Evolutionary conservation across 2,113 vertebrate species (phyloP), one percentile per base, ranked within the genome.

Genomic region (Cyrtonyx montezumae): DNA sequence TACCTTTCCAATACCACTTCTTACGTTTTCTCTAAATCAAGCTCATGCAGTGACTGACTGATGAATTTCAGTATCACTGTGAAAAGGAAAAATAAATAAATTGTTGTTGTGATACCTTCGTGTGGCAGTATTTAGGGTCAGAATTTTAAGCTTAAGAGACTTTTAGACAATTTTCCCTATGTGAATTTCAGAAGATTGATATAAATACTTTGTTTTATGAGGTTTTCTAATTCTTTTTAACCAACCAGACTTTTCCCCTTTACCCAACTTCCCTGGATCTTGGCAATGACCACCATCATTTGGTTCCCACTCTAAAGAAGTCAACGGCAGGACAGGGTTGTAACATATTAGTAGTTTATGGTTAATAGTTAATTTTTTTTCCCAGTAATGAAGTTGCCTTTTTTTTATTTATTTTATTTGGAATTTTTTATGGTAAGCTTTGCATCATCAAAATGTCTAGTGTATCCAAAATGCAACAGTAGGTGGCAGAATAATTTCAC

Each of bases 401-500:
- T 9, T 28, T 55, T 55, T 17, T 51, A 26, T 26, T 51, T 18
- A 6, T 9, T 7, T 53, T 55, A 30, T 65, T 79, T 42, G 12
- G 3, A 7, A 22, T 61, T 74, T 23, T 32, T 84, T 34, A 77
- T 73, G 10, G 63, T 84, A 74, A 77, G 5, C 22, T 36, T 78
- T 46, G n/a, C n/a, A n/a, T 3, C 6, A 69, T 51, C 51, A 30
- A 63, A 77, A 36, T 84, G 28, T 37, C 18, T 56, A 42, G 91
- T 73, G 28, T 84, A 70, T 93, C 43, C 36, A 62, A 68, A 65
- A 76, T 34, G 51, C 5, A 77, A 97, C 98, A 96, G 97, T 97
- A 98, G 98, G 96, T 98, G 98, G 98, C 98, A 97, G 98, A 97
- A 88, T 97, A 96, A 88, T 94, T 96, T 97, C 97, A 96, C 90